Percentiles rank a stretch among this genome's conserved stretches.
Evolutionary conservation across 92 coral and sea anemone genomes (phyloP).

Genomic region (Parazoanthus swiftii): DNA sequence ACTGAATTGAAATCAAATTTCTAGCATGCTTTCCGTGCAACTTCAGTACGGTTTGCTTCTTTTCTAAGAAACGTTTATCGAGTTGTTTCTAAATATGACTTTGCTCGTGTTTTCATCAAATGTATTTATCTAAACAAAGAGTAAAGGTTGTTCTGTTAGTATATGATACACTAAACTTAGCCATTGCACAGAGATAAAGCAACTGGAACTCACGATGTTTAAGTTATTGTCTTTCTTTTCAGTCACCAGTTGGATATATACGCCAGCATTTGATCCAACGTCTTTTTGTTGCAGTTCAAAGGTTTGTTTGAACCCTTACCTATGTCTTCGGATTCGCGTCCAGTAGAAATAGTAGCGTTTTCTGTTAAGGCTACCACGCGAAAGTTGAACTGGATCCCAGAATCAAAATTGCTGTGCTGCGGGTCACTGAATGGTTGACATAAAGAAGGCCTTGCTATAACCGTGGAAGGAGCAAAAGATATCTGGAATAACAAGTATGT

Average conservation of each 20-base stretch:
- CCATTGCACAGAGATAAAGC: not conserved
- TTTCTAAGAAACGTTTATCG: too few relatives aligned
- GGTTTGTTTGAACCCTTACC: not conserved
- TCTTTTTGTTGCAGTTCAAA: too few relatives aligned
- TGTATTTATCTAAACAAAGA: too few relatives aligned
- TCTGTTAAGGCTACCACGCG: constrained; percentile 39
- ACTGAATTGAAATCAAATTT: too few relatives aligned
- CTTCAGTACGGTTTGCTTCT: too few relatives aligned
- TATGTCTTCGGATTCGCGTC: constrained; percentile 12
- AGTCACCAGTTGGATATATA: too few relatives aligned
- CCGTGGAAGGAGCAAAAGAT: constrained; percentile 5
- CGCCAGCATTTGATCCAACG: not conserved
- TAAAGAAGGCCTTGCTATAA: not conserved
- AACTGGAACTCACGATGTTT: not conserved
- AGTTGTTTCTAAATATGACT: too few relatives aligned
- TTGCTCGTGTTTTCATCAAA: too few relatives aligned
- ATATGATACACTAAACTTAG: too few relatives aligned
- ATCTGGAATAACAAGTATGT: not conserved
- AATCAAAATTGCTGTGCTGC: not conserved
- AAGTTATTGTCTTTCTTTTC: too few relatives aligned
- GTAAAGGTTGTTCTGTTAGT: too few relatives aligned
- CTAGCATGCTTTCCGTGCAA: too few relatives aligned
- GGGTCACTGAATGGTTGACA: not conserved
- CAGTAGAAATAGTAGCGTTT: constrained; percentile 9
- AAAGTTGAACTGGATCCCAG: constrained; percentile 25